Base-by-base conservation (phyloP, 2,888 invertebrate genomes). In the Ophion ellenae region DNA sequence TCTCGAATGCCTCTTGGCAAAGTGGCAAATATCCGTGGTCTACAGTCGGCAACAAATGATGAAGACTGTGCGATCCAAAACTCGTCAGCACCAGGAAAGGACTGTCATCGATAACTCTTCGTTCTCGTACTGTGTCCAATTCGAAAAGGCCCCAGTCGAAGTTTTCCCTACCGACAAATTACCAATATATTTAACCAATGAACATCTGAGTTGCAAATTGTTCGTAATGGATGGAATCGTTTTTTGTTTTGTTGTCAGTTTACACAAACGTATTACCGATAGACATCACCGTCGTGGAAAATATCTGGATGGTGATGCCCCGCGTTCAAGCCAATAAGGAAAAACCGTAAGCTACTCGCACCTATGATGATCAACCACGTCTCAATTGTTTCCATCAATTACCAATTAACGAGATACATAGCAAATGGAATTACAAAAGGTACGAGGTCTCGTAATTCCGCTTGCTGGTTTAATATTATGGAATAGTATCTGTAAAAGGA, bases 231-330 rank as follows among this genome's bases (percentile, higher is more conserved):
- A 40, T 9, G 36, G 4, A 36, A 40, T 66, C 28, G 28, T 32
- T 14, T 40, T 40, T 40, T 7, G 6, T 9, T 40, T 40, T 7
- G 6, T 9, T 40, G 3, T n/a, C 66, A 36, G n/a, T 66, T 66
- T 17, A 5, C 2, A 36, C 17, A 61, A 47, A 47, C 40, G 10
- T 32, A 64, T 77, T 94, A 96, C 96, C 95, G 95, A 61, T 95
- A 95, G 75, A 95, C 94, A 92, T 98, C 97, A 2, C 97, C 97
- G 90, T 97, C 97, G 91, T 97, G 97, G 90, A 96, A 96, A 83
- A 97, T 96, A 53, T 96, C 96, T 0, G 97, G 97, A 92, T 97
- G 97, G 91, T 97, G 97, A 94, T 97, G 97, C 1, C 96, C 97
- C 0, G 97, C 97, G 91, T 96, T 97, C 0, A 97, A 90, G 2